Percentiles rank a stretch among this genome's conserved stretches.
Evolutionary conservation across 2,113 vertebrate species (phyloP).

Genomic region (Phocoena phocoena): DNA sequence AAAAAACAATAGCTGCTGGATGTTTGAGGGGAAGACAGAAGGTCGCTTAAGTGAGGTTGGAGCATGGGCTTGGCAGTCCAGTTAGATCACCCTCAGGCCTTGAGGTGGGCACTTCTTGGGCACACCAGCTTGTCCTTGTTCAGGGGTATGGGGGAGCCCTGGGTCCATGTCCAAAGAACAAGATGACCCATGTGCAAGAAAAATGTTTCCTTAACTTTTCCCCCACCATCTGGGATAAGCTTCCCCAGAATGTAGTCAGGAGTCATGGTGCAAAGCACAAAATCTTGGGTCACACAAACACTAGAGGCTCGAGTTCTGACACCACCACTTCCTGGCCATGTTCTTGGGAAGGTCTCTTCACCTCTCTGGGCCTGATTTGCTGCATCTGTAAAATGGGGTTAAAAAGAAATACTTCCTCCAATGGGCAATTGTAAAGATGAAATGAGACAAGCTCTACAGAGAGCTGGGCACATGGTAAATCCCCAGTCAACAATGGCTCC

Average conservation of each 20-base stretch:
- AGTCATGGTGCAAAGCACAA: background rate
- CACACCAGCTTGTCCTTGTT: background rate
- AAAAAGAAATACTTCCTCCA: background rate
- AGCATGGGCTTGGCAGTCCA: background rate
- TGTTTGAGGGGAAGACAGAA: background rate
- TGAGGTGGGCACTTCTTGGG: background rate
- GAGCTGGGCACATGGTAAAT: background rate
- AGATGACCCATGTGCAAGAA: background rate
- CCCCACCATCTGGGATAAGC: background rate
- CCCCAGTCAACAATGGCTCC: background rate
- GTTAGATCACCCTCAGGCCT: background rate
- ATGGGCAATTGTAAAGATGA: background rate
- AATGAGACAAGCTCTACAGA: background rate
- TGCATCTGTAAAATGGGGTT: constrained; percentile 6
- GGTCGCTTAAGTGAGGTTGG: background rate
- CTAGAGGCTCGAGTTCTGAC: background rate
- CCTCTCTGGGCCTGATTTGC: background rate
- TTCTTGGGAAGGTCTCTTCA: background rate
- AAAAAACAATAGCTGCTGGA: background rate
- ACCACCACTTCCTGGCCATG: background rate
- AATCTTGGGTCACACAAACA: background rate
- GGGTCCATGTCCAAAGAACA: background rate
- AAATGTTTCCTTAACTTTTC: background rate
- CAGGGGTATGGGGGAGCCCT: background rate
- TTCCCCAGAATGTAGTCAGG: background rate